Percentiles rank a stretch among this genome's conserved stretches.
Evolutionary conservation across 2,888 invertebrate genomes (phyloP).

Genomic region (Oscheius sp.): DNA sequence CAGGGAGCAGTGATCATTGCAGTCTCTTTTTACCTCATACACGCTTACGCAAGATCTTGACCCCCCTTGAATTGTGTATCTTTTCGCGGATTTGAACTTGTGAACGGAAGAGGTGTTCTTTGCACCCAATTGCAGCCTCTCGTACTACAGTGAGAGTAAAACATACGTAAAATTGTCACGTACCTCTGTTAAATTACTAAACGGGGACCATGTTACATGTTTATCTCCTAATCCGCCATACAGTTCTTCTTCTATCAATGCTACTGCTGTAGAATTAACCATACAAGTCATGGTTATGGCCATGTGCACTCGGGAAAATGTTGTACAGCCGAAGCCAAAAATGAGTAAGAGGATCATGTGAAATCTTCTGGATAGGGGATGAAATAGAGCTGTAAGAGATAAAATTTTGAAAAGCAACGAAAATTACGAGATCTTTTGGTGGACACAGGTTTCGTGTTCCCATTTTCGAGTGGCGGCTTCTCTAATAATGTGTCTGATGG

Average conservation of each 20-base stretch:
- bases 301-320: constrained; percentile 54
- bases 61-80: no score
- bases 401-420: neutral
- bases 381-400: constrained; percentile 53
- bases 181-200: neutral
- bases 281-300: constrained; percentile 61
- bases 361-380: constrained; percentile 52
- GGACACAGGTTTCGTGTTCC: constrained; percentile 1
- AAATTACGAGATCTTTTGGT: constrained; percentile 10
- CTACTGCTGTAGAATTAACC: constrained; percentile 56
- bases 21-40: no score
- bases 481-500: constrained; percentile 14
- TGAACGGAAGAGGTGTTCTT: no score
- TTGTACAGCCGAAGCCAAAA: constrained; percentile 55
- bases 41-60: no score
- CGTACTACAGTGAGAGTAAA: no score
- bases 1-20: no score
- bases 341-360: constrained; percentile 51
- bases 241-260: constrained; percentile 38
- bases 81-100: no score
- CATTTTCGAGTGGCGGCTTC: constrained; percentile 14
- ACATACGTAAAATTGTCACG: no score
- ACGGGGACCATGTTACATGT: constrained; percentile 12
- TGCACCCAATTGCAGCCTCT: no score
- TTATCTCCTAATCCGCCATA: neutral